Evolutionary conservation across 1,140 invertebrate genomes (phyloP), one percentile per base, ranked within the genome.

Genomic region (Bradynema listronoti): DNA sequence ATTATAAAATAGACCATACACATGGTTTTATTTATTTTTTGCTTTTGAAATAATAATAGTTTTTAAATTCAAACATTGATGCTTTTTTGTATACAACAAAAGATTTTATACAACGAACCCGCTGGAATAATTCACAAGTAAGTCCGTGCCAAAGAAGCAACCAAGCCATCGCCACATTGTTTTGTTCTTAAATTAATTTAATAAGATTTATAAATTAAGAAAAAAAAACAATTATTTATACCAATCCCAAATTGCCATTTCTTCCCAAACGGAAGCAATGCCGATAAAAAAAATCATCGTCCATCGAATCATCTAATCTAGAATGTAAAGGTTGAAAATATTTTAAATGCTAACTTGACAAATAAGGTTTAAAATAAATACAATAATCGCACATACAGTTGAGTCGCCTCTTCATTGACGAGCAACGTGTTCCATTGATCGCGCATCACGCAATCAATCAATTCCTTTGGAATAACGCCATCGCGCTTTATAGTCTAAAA

Each of bases 241-340:
- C 52, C 4, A 50, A 24, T 34, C 33, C 33, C 52, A 22, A 27
- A n/a, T 24, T 43, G n/a, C 27, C 50, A n/a, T 14, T 53, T 3
- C 52, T 30, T 50, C 52, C 52, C 16, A 55, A 11, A 14, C 52
- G 52, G 22, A 55, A 50, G 43, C 52, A 55, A 45, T 55, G 52
- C 3, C 50, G n/a, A n/a, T 55, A 55, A n/a, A 55, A 55, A 16
- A 55, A 55, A 45, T 55, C 52, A 55, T 55, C 43, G 19, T 43
- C 4, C 22, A 55, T 55, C 27, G 4, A 25, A n/a, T 55, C 50
- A 4, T 55, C 52, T 3, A 50, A 32, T n/a, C 47, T 50, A 50
- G 16, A 50, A 50, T n/a, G 36, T 19, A 24, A n/a, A n/a, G n/a
- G n/a, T n/a, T n/a, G n/a, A n/a, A n/a, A n/a, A n/a, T n/a, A n/a